Evolutionary conservation across 2,888 invertebrate species (phyloP), one percentile per base, ranked within the genome.

Genomic region (Ophraella communa): DNA sequence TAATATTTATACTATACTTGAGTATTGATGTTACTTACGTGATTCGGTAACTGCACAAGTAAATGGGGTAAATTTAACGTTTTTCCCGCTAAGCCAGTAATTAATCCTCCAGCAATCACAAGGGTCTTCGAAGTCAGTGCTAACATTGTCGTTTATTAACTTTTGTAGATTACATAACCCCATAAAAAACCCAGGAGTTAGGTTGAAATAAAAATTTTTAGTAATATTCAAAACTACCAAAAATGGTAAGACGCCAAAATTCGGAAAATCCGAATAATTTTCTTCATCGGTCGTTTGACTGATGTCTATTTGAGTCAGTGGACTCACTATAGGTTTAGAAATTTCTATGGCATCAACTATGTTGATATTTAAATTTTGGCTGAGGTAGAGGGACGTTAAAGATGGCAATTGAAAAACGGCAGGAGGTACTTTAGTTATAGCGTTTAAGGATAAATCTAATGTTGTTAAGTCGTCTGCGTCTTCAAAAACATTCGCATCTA

Each of bases 81-180:
- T 69, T 49, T 77, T 73, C 33, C 72, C 64, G 14, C 61, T 66
- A 21, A 82, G 69, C 82, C 81, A 81, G 11, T 68, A 51, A 61
- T 80, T 78, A 2, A 80, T 70, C 30, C 68, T 75, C 78, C 77
- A 79, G 63, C 82, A 82, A 30, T 81, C 79, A 63, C 82, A 82
- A 0, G 69, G 68, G 21, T 78, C 68, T 3, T 75, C 70, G 65
- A 76, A 80, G 45, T 64, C 66, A 2, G 73, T 69, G 2, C 77
- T 76, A 1, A 78, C 75, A 70, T 80, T 78, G 3, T 65, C 65
- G 56, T 75, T 79, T 3, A 71, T 66, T 51, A 81, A 73, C 10
- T 69, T 70, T 60, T 78, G 69, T 55, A 82, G 67, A 69, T 76
- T 79, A 62, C 82, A 82, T 10, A 81, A 69, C 0, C 81, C 80